Percentiles rank a stretch among this genome's conserved stretches.
Evolutionary conservation across 2,113 vertebrate genomes (phyloP).

Genomic region (Mungos mungo): DNA sequence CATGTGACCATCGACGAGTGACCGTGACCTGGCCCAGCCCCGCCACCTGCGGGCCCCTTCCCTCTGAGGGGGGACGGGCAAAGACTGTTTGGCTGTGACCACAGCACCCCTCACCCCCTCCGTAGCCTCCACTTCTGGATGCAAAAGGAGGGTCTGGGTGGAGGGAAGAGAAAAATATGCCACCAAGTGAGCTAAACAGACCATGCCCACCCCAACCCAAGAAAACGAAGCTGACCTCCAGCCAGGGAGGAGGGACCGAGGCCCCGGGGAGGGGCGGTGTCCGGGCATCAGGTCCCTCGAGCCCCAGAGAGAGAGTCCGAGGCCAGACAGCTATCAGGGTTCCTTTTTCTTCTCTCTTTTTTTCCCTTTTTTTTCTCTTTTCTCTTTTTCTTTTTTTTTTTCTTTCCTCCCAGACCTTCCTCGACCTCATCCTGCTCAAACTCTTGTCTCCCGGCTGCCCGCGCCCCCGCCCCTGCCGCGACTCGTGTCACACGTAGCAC

Average conservation of each 20-base stretch:
- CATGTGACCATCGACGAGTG: background rate
- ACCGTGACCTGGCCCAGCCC: background rate
- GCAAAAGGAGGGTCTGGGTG: background rate
- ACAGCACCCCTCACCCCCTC: background rate
- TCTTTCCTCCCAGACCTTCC: slow-evolving; percentile 73
- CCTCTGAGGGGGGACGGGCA: background rate
- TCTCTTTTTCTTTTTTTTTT: slow-evolving; percentile 24
- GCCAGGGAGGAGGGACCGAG: background rate
- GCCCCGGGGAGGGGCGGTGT: background rate
- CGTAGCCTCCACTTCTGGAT: background rate
- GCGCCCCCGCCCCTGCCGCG: slow-evolving; percentile 33
- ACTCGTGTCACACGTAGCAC: slow-evolving; percentile 91
- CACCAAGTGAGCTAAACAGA: background rate
- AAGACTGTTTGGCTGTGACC: background rate
- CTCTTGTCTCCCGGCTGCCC: slow-evolving; percentile 45
- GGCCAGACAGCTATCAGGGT: slow-evolving; percentile 37
- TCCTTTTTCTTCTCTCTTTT: slow-evolving; percentile 47
- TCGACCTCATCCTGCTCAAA: slow-evolving; percentile 25
- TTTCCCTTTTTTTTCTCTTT: background rate
- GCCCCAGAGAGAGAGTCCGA: slow-evolving; percentile 49
- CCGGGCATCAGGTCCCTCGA: background rate
- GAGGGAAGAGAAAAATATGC: background rate
- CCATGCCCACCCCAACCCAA: background rate
- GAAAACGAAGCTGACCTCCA: background rate
- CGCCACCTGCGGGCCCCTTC: background rate